Conservation (phyloP, 1,140 invertebrate genomes). For the Eriosoma lanigerum region DNA sequence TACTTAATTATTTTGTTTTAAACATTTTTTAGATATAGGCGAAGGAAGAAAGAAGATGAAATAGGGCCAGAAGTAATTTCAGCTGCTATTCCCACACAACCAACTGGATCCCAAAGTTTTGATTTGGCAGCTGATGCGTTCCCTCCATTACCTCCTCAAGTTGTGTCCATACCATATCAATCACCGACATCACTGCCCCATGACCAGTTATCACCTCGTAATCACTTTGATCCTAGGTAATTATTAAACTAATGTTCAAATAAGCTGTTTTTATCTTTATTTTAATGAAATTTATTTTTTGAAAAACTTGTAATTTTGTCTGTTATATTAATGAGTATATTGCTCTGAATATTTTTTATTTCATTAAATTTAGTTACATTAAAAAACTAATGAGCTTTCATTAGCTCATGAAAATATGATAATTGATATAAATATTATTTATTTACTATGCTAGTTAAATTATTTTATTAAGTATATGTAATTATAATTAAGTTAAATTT, state of each 20-base stretch:
- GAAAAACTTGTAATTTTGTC: neutral
- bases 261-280: neutral
- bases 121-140: conserved; percentile 80
- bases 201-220: conserved; percentile 52
- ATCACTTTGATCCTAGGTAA: conserved; percentile 41
- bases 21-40: conserved; percentile 58
- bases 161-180: conserved; percentile 42
- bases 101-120: conserved; percentile 64
- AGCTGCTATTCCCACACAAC: neutral
- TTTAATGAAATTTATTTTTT: no score
- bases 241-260: conserved; percentile 2
- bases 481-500: neutral
- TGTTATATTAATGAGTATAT: no score
- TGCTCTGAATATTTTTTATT: no score
- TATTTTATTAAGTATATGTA: no score
- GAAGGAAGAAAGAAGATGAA: conserved; percentile 61
- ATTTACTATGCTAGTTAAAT: no score
- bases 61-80: conserved; percentile 13
- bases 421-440: no score
- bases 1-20: no score
- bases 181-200: conserved; percentile 51
- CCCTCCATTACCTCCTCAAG: conserved; percentile 69
- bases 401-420: no score
- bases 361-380: no score
- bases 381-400: no score